Base-by-base conservation (phyloP, 2,888 invertebrate species). In the Coleophora deauratella region DNA sequence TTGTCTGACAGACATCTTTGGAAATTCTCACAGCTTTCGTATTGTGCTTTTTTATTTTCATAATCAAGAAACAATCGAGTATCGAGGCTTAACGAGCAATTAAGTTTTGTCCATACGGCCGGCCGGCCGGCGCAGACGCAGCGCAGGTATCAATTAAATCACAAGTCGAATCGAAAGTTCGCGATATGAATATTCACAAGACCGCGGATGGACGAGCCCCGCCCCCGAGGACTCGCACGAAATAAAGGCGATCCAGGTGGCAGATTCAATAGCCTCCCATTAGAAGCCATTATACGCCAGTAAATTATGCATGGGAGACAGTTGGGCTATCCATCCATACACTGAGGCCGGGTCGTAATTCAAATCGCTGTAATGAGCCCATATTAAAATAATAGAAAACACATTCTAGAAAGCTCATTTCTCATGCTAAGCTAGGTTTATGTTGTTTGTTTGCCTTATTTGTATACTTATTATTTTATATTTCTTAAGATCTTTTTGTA, bases 211-310 rank as follows among this genome's bases (percentile, higher is more conserved):
- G 50, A 32, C 33, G 31, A 44, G 52, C 46, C 54, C 59, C 63
- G 66, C 71, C 69, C 65, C 55, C 52, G 50, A 51, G 49, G 58
- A 52, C 58, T 53, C 51, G 50, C 45, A 61, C 52, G 66, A 69
- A 72, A 78, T 78, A 74, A 78, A 81, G 74, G 72, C 73, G 63
- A 64, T 66, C 69, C 72, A 75, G 71, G 76, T 81, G 80, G 78
- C 72, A 73, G 72, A 79, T 82, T 80, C 78, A 82, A 85, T 82
- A 80, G 76, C 75, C 72, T 68, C 71, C 80, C 73, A 86, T 86
- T 85, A 85, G 76, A 72, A 73, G 66, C 75, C 73, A 86, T 86
- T 86, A 85, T 79, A 68, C 70, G 76, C 70, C 76, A 76, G 84
- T 85, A 85, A 86, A 86, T 86, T 81, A 77, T 72, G 59, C 54